These are phyloP conservation scores for Drosophila lowei DNA, from an alignment of 1,140 invertebrate genomes.

Conservation along the genomic window DNA sequence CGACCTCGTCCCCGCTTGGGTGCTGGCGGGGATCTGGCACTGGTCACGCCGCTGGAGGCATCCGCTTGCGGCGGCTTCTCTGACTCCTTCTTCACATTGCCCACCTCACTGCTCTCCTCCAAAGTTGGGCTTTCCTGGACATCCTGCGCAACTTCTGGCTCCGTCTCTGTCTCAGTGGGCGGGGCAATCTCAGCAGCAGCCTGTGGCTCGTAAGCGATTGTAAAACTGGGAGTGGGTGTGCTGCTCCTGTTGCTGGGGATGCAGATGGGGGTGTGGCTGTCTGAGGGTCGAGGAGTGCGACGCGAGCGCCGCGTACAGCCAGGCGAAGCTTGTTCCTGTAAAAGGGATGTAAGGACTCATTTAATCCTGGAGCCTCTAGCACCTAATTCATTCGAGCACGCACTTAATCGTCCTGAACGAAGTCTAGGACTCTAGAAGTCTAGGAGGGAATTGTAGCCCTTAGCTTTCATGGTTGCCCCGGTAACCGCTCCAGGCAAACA, in stretches of 20 bases:
- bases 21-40: slow-evolving; percentile 11
- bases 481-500: too few relatives aligned
- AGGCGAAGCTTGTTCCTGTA: slow-evolving; percentile 56
- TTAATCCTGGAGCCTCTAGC: slow-evolving; percentile 11
- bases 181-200: slow-evolving; percentile 1
- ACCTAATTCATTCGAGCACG: not conserved
- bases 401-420: too few relatives aligned
- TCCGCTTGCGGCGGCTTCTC: slow-evolving; percentile 36
- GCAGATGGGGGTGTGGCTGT: slow-evolving; percentile 20
- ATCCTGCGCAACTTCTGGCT: not conserved
- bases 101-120: slow-evolving; percentile 20
- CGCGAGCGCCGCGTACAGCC: slow-evolving; percentile 59
- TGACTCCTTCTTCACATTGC: slow-evolving; percentile 53
- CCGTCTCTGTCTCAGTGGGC: not conserved
- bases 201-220: slow-evolving; percentile 6
- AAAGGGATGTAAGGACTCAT: slow-evolving; percentile 16
- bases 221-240: slow-evolving; percentile 11
- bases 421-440: too few relatives aligned
- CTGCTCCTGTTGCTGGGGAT: too few relatives aligned
- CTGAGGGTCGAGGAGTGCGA: slow-evolving; percentile 63
- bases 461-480: too few relatives aligned
- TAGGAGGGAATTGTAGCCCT: too few relatives aligned
- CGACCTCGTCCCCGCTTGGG: slow-evolving; percentile 75
- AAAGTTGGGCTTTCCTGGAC: slow-evolving; percentile 1
- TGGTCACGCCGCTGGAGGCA: slow-evolving; percentile 7